Base-by-base conservation (phyloP, 2,888 invertebrate genomes). In the Bimastos eiseni region DNA sequence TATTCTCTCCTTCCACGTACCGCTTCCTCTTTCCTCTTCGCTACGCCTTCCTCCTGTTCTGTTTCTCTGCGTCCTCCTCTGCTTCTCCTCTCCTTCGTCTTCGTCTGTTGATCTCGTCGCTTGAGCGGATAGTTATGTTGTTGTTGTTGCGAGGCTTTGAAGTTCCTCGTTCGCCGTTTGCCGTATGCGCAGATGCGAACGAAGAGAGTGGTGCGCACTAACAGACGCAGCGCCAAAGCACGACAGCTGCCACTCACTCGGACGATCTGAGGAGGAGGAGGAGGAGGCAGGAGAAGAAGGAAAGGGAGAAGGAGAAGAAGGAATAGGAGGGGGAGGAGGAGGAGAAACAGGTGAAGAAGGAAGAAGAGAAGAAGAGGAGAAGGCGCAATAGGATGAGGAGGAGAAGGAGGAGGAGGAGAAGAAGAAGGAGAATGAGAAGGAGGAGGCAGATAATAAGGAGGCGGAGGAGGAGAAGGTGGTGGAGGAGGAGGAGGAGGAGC, bases 241-340 rank as follows among this genome's bases (percentile, higher is more conserved):
- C 30, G 21, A 55, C 37, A n/a, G 55, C 37, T 36, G 83, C 38
- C n/a, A n/a, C n/a, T n/a, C n/a, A n/a, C n/a, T n/a, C n/a, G n/a
- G n/a, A n/a, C n/a, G n/a, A n/a, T n/a, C n/a, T n/a, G 86, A 86
- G 86, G 86, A 86, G 17, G n/a, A 86, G 37, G 86, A 86, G 37
- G n/a, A 86, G 86, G 86, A 86, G 37, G n/a, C n/a, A 86, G 86
- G 86, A 86, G 37, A n/a, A 86, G 37, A n/a, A 21, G 86, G 86
- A 84, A 17, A 19, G 17, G 84, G 84, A 84, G 34, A 19, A 84
- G 84, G 33, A 86, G 37, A 11, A 86, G 86, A 33, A 86, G 86
- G 33, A 86, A 21, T 15, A 84, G 1, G 30, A 86, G 37, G 86
- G 33, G n/a, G 30, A 86, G 37, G 86, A 86, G n/a, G 4, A 86